These are phyloP conservation scores for Ceratina calcarata DNA, from an alignment of 1,140 invertebrate species.

Conservation along the genomic window DNA sequence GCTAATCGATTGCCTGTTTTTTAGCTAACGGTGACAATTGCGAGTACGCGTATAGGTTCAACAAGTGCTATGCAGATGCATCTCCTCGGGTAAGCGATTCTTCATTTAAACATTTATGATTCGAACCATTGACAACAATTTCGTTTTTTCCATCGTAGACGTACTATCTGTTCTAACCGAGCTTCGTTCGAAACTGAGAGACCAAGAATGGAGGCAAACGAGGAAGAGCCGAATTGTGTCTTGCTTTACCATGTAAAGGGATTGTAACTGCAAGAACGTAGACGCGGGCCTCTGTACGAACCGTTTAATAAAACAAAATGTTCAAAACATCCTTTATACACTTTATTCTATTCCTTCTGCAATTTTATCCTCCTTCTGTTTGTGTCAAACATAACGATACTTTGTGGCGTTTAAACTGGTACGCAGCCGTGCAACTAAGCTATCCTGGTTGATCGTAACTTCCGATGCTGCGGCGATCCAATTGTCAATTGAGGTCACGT, in stretches of 20 bases:
- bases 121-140: background rate
- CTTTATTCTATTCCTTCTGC: slow-evolving; percentile 11
- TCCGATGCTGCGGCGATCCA: slow-evolving; percentile 33
- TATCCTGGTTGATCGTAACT: slow-evolving; percentile 19
- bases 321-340: background rate
- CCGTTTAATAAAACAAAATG: slow-evolving; percentile 41
- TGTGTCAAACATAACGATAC: background rate
- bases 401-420: background rate
- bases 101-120: background rate
- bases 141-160: slow-evolving; percentile 46
- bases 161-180: slow-evolving; percentile 59
- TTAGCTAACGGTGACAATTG: slow-evolving; percentile 71
- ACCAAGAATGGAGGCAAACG: slow-evolving; percentile 25
- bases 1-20: slow-evolving; percentile 12
- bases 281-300: slow-evolving; percentile 18
- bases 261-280: slow-evolving; percentile 28
- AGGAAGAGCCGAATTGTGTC: slow-evolving; percentile 17
- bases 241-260: background rate
- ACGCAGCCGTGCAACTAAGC: background rate
- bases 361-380: too few relatives aligned
- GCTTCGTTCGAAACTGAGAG: background rate
- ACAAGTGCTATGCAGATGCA: slow-evolving; percentile 70
- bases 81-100: slow-evolving; percentile 69
- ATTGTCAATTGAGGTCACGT: slow-evolving; percentile 56
- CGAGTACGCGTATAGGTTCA: slow-evolving; percentile 72